Percentiles rank a stretch among this genome's conserved stretches.
Conservation (phyloP, 2,888 invertebrate species). For the Conistra vaccinii region DNA sequence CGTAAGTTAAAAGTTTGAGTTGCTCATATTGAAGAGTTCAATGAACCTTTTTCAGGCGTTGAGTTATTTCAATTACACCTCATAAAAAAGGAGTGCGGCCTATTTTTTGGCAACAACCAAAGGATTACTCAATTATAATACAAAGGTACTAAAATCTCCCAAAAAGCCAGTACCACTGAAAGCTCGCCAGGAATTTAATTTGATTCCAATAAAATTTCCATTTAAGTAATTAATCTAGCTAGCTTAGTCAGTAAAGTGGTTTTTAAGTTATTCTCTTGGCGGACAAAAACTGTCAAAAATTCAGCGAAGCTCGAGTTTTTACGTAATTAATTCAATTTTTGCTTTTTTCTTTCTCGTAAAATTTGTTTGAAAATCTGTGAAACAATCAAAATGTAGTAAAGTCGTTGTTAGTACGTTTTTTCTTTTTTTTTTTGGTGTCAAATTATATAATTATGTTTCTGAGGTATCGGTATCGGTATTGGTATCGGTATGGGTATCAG, state of each 20-base stretch:
- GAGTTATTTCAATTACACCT: neutral
- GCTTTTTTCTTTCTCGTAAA: neutral
- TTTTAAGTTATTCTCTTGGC: conserved; percentile 61
- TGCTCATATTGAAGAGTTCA: neutral
- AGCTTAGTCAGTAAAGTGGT: conserved; percentile 54
- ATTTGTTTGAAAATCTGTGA: conserved; percentile 30
- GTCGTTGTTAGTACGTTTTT: too few species aligned
- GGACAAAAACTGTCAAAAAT: conserved; percentile 52
- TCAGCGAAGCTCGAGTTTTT: conserved; percentile 35
- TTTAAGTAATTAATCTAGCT: conserved; percentile 65
- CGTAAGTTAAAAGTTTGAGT: neutral
- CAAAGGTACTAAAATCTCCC: conserved; percentile 23
- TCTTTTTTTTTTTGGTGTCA: neutral
- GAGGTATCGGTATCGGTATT: neutral
- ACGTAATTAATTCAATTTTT: conserved; percentile 64
- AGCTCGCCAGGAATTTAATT: conserved; percentile 49
- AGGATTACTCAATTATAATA: conserved; percentile 21
- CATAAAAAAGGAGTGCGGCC: neutral
- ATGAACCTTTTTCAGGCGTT: neutral
- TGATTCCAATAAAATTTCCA: conserved; percentile 64
- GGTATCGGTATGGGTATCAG: neutral
- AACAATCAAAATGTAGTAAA: neutral
- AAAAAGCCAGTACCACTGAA: conserved; percentile 7
- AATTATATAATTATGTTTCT: neutral
- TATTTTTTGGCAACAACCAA: conserved; percentile 8